Evolutionary conservation across 2,888 invertebrate genomes (phyloP), one percentile per base, ranked within the genome.

Genomic region (Machimus rusticus): DNA sequence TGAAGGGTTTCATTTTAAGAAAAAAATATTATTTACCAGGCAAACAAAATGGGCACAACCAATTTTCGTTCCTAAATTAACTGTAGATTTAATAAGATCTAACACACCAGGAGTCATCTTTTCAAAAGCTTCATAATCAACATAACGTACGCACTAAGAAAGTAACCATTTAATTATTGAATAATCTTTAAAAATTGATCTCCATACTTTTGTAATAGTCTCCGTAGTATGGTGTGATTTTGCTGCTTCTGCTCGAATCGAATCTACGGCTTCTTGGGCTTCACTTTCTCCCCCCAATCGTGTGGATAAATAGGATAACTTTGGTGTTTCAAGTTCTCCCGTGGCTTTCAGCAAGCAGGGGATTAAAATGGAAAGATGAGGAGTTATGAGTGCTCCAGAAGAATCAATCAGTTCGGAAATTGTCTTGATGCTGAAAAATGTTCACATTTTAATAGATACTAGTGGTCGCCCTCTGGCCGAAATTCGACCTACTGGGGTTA

Each of bases 181-280:
- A 43, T 82, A 86, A 87, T 8, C 19, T 57, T 57, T 74, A 19
- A 16, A 37, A 34, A 37, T 23, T 16, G 78, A 39, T 12, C 46
- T 91, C 6, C 12, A 8, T 46, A 96, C 96, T 93, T 96, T 96
- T 74, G 96, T 95, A 55, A 98, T 95, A 3, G 97, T 97, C 90
- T 98, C 97, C 89, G 97, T 97, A 88, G 98, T 97, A 88, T 97
- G 96, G 91, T 98, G 97, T 0, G 95, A 95, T 90, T 96, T 96
- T 0, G 97, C 97, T 1, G 96, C 96, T 86, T 95, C 96, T 8
- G 97, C 96, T 87, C 98, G 93, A 88, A 96, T 94, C 89, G 95
- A 95, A 91, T 98, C 98, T 0, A 98, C 94, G 34, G 94, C 93
- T 90, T 97, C 97, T 90, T 97, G 95, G 0, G 95, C 94, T 77